Conservation (phyloP, 2,888 invertebrate genomes). For the Acleris holmiana region DNA sequence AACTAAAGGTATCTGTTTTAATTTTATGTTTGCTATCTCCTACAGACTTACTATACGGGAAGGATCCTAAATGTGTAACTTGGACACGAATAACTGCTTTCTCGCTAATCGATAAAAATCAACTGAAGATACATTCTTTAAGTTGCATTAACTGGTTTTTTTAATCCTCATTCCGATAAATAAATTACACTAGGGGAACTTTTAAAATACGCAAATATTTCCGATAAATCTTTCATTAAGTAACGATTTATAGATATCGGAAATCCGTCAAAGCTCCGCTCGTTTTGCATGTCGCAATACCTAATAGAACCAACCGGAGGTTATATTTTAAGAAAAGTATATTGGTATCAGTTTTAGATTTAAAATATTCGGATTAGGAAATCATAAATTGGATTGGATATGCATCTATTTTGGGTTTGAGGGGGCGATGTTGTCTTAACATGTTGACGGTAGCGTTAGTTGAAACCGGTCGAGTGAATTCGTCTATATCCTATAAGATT, state of each 20-base stretch:
- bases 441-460: background rate
- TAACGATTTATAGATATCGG: slow-evolving; percentile 55
- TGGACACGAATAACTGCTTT: too few species aligned
- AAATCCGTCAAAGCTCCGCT: slow-evolving; percentile 51
- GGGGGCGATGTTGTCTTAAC: slow-evolving; percentile 1
- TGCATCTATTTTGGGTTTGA: slow-evolving; percentile 22
- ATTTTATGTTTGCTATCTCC: too few species aligned
- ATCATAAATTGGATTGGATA: slow-evolving; percentile 35
- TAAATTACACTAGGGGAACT: background rate
- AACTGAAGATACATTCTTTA: too few species aligned
- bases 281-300: slow-evolving; percentile 33
- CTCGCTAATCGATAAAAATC: too few species aligned
- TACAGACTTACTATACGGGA: too few species aligned
- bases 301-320: slow-evolving; percentile 25
- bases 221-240: slow-evolving; percentile 39
- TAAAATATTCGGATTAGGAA: slow-evolving; percentile 35
- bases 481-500: too few species aligned
- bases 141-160: too few species aligned
- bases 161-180: too few species aligned
- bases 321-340: slow-evolving; percentile 22
- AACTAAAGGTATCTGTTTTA: too few species aligned
- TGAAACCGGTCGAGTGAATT: too few species aligned
- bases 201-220: slow-evolving; percentile 24
- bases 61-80: too few species aligned
- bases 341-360: slow-evolving; percentile 22